Conservation (phyloP, 1,140 invertebrate genomes). For the Philaenus spumarius region DNA sequence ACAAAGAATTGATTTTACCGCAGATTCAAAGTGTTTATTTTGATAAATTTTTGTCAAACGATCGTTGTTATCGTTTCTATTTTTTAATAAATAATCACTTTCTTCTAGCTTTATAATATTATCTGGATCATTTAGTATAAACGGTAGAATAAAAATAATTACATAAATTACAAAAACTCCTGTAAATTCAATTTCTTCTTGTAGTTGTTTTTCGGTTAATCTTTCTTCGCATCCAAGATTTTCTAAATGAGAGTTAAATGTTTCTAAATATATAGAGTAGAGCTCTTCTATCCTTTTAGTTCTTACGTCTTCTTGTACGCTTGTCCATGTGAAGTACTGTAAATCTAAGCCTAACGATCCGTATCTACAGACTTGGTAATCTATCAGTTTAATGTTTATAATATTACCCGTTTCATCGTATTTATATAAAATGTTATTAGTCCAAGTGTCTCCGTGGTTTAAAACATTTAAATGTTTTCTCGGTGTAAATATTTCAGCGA, state of each 20-base stretch:
- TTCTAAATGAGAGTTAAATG: background rate
- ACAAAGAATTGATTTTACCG: too few relatives aligned
- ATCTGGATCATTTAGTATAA: too few relatives aligned
- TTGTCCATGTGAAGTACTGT: background rate
- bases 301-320: background rate
- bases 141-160: too few relatives aligned
- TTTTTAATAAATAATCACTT: too few relatives aligned
- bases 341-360: background rate
- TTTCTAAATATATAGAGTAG: background rate
- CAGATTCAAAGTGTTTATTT: too few relatives aligned
- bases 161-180: too few relatives aligned
- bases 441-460: slow-evolving; percentile 37
- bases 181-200: background rate
- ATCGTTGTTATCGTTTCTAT: too few relatives aligned
- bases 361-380: background rate
- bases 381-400: background rate
- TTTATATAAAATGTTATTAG: slow-evolving; percentile 34
- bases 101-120: too few relatives aligned
- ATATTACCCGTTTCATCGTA: slow-evolving; percentile 9
- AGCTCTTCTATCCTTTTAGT: background rate
- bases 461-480: slow-evolving; percentile 30
- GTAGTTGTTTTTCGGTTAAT: background rate
- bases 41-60: too few relatives aligned
- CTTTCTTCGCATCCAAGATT: background rate
- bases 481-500: background rate